A percentile compares a stretch with the other conserved stretches of the same genome.
These are phyloP conservation scores for Hylyphantes graminicola DNA, from an alignment of 1,140 invertebrate genomes.

Conservation along the genomic window DNA sequence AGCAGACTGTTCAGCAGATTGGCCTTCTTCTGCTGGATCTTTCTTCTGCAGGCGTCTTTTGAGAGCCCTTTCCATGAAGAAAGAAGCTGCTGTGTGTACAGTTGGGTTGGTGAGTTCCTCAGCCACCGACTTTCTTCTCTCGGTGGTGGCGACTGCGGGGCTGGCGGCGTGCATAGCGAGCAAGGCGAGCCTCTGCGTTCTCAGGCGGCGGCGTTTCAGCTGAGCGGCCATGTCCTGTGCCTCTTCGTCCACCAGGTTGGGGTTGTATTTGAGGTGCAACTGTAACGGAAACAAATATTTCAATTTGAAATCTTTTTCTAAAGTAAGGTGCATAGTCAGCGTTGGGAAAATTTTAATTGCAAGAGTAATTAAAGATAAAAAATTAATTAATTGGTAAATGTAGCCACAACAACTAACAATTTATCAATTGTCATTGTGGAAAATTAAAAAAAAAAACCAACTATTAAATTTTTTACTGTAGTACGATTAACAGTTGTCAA, in stretches of 20 bases:
- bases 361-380: too few relatives aligned
- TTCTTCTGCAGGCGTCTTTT: background rate
- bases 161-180: slow-evolving; percentile 59
- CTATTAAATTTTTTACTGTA: too few relatives aligned
- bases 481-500: too few relatives aligned
- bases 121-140: background rate
- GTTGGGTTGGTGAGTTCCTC: slow-evolving; percentile 33
- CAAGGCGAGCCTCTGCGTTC: slow-evolving; percentile 65
- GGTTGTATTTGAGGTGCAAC: slow-evolving; percentile 68
- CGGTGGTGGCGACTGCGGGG: background rate
- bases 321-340: too few relatives aligned
- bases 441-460: too few relatives aligned
- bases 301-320: background rate
- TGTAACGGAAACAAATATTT: slow-evolving; percentile 54
- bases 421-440: too few relatives aligned
- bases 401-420: too few relatives aligned
- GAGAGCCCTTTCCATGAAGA: slow-evolving; percentile 50
- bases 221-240: slow-evolving; percentile 66
- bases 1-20: background rate
- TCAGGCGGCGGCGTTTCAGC: slow-evolving; percentile 64
- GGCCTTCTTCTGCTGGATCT: background rate
- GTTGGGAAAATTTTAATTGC: too few relatives aligned
- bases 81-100: slow-evolving; percentile 25
- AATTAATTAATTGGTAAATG: too few relatives aligned
- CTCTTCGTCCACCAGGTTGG: slow-evolving; percentile 68